Base-by-base conservation (phyloP, 2,113 vertebrate species). In the Amazona vittata region DNA sequence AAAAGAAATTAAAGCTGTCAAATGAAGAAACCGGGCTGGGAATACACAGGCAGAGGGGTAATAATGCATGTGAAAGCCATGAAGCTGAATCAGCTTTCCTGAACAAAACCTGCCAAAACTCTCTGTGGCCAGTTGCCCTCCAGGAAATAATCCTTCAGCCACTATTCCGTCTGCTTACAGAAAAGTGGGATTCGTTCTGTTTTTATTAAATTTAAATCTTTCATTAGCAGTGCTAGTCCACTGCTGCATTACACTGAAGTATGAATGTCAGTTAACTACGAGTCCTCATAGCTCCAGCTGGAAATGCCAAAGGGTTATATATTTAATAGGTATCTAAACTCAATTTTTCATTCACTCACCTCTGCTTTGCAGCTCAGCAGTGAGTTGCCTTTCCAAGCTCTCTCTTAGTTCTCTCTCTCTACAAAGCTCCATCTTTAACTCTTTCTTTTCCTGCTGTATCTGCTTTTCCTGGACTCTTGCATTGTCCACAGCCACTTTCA, bases 401-500 rank as follows among this genome's bases (percentile, higher is more conserved):
- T 99, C 98, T 71, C 99, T 97, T 52, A 99, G 97, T 88, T 99
- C 99, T 92, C 98, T 96, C 95, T 99, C 99, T 96, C 98, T 97
- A 94, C 98, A 98, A 90, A 99, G 98, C 94, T 99, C 99, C 98
- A 99, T 97, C 95, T 98, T 98, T 50, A 99, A 94, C 95, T 99
- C 99, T 49, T 98, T 99, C 96, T 99, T 99, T 97, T 99, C 99
- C 93, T 98, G 98, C 87, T 99, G 99, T 96, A 98, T 99, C 81
- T 98, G 98, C 76, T 99, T 99, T 87, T 99, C 99, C 93, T 99
- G 99, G 57, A 98, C 98, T 33, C 98, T 98, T 22, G 98, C 98
- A 18, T 99, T 99, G 97, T 99, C 99, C 92, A 99, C 98, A 39
- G 99, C 99, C 91, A 99, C 98, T 94, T 99, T 99, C 93, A 99